Percentiles rank a stretch among this genome's conserved stretches.
phyloP scores from a whole-genome alignment of 2,888 invertebrate species.

The Halocaridina rubra region DNA sequence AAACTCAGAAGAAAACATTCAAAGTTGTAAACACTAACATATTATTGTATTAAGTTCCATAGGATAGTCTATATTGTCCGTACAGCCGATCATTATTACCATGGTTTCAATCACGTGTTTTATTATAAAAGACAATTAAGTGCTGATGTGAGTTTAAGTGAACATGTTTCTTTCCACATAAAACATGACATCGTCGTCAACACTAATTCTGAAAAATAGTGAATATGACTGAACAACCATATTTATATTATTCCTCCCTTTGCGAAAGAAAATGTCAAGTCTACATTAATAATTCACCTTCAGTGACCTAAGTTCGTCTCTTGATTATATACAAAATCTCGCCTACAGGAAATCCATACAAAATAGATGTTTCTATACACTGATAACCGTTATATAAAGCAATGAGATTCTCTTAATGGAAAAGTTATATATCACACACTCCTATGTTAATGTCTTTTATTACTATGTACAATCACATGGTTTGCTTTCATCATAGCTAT shows the following conservation, averaged over 20 bases:
- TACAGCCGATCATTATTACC: too few relatives aligned
- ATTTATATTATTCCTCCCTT: too few relatives aligned
- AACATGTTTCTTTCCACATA: background rate
- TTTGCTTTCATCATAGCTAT: background rate
- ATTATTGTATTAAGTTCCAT: too few relatives aligned
- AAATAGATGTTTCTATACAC: constrained; percentile 56
- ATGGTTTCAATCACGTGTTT: too few relatives aligned
- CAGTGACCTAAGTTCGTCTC: constrained; percentile 14
- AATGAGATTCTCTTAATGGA: background rate
- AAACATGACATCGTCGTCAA: background rate
- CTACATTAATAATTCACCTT: background rate
- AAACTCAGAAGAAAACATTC: too few relatives aligned
- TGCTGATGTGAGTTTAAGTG: background rate
- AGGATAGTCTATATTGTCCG: too few relatives aligned
- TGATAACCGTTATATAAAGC: constrained; percentile 42
- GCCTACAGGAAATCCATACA: constrained; percentile 48
- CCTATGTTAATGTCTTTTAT: background rate
- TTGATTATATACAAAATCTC: constrained; percentile 46
- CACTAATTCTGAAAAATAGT: background rate
- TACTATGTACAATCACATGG: background rate
- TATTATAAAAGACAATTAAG: too few relatives aligned
- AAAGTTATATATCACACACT: background rate
- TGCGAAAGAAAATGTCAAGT: background rate
- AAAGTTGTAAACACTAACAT: too few relatives aligned
- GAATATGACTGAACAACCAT: too few relatives aligned